A percentile compares a stretch with the other conserved stretches of the same genome.
Conservation (phyloP, 2,888 invertebrate genomes). For the Siphonodentalium dalli region DNA sequence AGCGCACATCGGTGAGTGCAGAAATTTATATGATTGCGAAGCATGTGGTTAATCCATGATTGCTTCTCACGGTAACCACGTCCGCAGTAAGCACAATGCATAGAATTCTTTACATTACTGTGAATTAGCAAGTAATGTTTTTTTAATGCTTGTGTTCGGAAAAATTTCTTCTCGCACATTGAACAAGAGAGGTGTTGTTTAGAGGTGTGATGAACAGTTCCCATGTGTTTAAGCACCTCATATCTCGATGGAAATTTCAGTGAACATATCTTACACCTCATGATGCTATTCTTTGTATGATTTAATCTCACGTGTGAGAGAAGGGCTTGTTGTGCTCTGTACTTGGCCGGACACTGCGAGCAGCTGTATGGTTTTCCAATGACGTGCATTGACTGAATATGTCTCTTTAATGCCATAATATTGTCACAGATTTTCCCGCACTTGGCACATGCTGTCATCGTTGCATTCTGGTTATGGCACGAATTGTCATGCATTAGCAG, state of each 20-base stretch:
- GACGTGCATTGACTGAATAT: slow-evolving; percentile 34
- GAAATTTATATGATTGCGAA: slow-evolving; percentile 42
- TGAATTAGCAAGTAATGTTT: slow-evolving; percentile 43
- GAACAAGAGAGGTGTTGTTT: slow-evolving; percentile 35
- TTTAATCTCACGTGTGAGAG: slow-evolving; percentile 44
- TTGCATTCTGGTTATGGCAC: too few relatives aligned
- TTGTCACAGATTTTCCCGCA: slow-evolving; percentile 39
- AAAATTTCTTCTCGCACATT: slow-evolving; percentile 42
- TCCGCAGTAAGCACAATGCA: slow-evolving; percentile 51
- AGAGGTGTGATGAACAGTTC: slow-evolving; percentile 33
- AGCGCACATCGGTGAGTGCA: slow-evolving; percentile 35
- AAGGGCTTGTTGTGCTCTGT: slow-evolving; percentile 36
- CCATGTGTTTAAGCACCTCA: slow-evolving; percentile 39
- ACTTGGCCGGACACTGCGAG: slow-evolving; percentile 39
- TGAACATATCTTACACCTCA: slow-evolving; percentile 37
- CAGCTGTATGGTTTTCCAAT: slow-evolving; percentile 28
- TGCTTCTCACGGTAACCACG: slow-evolving; percentile 40
- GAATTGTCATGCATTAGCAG: too few relatives aligned
- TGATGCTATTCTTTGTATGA: slow-evolving; percentile 37
- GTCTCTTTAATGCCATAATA: slow-evolving; percentile 32
- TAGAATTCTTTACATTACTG: slow-evolving; percentile 34
- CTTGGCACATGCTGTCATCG: slow-evolving; percentile 29
- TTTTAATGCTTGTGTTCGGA: slow-evolving; percentile 40
- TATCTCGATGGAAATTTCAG: slow-evolving; percentile 41
- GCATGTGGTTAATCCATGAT: slow-evolving; percentile 43